A percentile compares a stretch with the other conserved stretches of the same genome.
These are phyloP conservation scores for Caenorhabditis inopinata DNA, from an alignment of 1,140 invertebrate genomes.

Conservation along the genomic window DNA sequence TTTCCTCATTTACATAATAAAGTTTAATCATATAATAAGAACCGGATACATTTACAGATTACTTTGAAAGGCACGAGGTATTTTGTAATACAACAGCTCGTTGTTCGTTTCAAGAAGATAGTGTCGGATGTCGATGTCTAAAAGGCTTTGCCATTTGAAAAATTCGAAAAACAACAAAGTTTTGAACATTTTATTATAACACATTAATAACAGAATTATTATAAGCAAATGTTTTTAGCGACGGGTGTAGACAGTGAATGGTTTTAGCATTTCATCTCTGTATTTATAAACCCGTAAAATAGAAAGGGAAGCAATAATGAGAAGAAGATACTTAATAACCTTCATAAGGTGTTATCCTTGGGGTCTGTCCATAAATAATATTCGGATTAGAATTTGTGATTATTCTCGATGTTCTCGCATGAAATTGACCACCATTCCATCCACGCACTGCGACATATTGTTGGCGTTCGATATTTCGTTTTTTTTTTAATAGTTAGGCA, in stretches of 20 bases:
- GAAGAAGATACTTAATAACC: background rate
- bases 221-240: conserved; percentile 7
- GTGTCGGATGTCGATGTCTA: conserved; percentile 39
- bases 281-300: background rate
- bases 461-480: background rate
- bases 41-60: no score
- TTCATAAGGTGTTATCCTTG: conserved; percentile 19
- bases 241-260: no score
- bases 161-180: background rate
- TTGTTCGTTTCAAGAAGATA: conserved; percentile 37
- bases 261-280: background rate
- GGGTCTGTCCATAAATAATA: conserved; percentile 20
- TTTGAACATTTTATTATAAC: conserved; percentile 9
- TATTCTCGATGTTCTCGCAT: background rate
- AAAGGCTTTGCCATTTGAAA: conserved; percentile 12
- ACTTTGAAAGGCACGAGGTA: conserved; percentile 19
- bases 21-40: no score
- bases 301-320: background rate
- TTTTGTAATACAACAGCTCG: background rate
- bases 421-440: background rate
- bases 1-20: no score
- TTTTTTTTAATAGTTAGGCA: background rate
- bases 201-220: background rate
- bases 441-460: conserved; percentile 6
- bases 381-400: conserved; percentile 16